phyloP scores from a whole-genome alignment of 1,140 invertebrate genomes.

The Coptotermes formosanus region DNA sequence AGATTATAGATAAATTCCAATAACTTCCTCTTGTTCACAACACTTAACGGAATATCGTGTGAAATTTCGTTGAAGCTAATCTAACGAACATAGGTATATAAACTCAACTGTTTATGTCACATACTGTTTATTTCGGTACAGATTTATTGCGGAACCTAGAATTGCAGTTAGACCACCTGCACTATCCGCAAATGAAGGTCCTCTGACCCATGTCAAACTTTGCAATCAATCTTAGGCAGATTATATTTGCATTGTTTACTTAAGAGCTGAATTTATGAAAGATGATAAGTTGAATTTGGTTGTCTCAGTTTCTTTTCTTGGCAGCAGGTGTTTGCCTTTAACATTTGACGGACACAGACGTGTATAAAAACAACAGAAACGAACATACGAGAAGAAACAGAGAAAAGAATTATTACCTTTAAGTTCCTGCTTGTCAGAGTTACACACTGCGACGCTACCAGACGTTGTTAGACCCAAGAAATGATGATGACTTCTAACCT shows the following conservation, averaged over 20 bases:
- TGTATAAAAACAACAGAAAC: neutral
- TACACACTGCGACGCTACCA: neutral
- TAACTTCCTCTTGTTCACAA: too few relatives aligned
- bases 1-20: too few relatives aligned
- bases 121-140: too few relatives aligned
- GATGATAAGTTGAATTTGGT: constrained; percentile 9
- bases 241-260: neutral
- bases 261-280: neutral
- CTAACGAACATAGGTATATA: too few relatives aligned
- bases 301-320: neutral
- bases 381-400: neutral
- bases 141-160: too few relatives aligned
- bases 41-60: too few relatives aligned
- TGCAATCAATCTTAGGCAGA: neutral
- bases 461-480: neutral
- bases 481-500: neutral
- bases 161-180: neutral
- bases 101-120: too few relatives aligned
- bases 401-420: neutral
- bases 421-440: neutral
- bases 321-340: neutral
- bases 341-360: constrained; percentile 8
- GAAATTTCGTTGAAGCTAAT: too few relatives aligned
- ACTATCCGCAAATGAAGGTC: neutral
- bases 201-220: neutral